phyloP scores from a whole-genome alignment of 2,797 vertebrate genomes.

The Pelobates cultripes region DNA sequence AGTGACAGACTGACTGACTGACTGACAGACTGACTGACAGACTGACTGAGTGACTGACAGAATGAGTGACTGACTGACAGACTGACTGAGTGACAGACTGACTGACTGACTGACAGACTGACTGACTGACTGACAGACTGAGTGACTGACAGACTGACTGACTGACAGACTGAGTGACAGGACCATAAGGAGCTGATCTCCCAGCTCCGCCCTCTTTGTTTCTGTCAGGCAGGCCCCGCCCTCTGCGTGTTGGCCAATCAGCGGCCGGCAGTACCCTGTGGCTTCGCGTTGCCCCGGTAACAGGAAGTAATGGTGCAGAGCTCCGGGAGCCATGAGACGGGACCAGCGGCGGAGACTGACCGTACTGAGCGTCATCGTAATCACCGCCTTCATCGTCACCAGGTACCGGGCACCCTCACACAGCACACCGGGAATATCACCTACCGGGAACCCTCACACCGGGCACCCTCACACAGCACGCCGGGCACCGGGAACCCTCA shows the following conservation, averaged over 20 bases:
- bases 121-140: too few relatives aligned
- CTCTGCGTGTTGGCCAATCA: background rate
- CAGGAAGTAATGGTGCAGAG: constrained; percentile 12
- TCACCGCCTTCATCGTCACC: constrained; percentile 17
- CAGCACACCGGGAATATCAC: background rate
- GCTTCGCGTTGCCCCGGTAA: constrained; percentile 40
- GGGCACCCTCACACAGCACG: too few relatives aligned
- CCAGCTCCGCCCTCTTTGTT: background rate
- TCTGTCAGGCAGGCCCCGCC: background rate
- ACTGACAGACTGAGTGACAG: background rate
- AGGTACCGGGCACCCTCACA: background rate
- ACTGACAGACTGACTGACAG: background rate
- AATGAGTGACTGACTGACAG: too few relatives aligned
- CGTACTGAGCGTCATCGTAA: constrained; percentile 4
- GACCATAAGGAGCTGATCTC: background rate
- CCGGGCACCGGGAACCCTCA: too few relatives aligned
- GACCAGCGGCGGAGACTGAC: constrained; percentile 37
- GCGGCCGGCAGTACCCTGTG: background rate
- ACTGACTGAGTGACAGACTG: too few relatives aligned
- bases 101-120: too few relatives aligned
- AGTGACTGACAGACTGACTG: too few relatives aligned
- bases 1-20: too few relatives aligned
- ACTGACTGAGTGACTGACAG: too few relatives aligned
- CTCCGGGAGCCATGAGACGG: constrained; percentile 30
- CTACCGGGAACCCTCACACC: too few relatives aligned